phyloP scores from a whole-genome alignment of 2,113 vertebrate species.

The Alethe diademata region DNA sequence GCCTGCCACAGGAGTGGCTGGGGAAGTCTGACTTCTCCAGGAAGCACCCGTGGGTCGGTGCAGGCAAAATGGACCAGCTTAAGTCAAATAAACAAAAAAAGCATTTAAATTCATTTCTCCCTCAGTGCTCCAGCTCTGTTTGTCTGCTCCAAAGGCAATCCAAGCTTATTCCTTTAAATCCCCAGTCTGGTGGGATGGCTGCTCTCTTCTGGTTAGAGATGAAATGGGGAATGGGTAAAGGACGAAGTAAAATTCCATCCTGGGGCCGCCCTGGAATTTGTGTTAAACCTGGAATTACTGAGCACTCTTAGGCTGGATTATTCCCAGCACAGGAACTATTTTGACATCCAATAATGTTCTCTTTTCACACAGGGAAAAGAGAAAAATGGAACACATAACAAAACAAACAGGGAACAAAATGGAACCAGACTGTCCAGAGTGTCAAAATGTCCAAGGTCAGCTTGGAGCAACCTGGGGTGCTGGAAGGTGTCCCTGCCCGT shows the following conservation, averaged over 20 bases:
- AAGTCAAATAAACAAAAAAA: slow-evolving; percentile 75
- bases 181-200: neutral
- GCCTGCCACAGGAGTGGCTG: slow-evolving; percentile 70
- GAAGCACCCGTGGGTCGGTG: slow-evolving; percentile 51
- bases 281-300: neutral
- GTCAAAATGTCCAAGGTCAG: neutral
- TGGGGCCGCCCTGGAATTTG: neutral
- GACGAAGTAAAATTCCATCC: neutral
- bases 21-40: slow-evolving; percentile 48
- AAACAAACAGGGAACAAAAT: no score
- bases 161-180: slow-evolving; percentile 16
- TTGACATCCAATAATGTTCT: neutral
- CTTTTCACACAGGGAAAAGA: neutral
- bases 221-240: neutral
- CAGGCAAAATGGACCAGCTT: slow-evolving; percentile 55
- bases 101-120: slow-evolving; percentile 64
- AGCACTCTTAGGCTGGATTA: neutral
- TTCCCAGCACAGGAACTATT: neutral
- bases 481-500: neutral
- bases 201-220: neutral
- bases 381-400: no score
- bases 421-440: neutral
- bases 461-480: neutral
- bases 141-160: slow-evolving; percentile 29
- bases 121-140: slow-evolving; percentile 36